These are phyloP conservation scores for Aphelenchoides fujianensis DNA, from an alignment of 1,140 invertebrate species.

Conservation along the genomic window DNA sequence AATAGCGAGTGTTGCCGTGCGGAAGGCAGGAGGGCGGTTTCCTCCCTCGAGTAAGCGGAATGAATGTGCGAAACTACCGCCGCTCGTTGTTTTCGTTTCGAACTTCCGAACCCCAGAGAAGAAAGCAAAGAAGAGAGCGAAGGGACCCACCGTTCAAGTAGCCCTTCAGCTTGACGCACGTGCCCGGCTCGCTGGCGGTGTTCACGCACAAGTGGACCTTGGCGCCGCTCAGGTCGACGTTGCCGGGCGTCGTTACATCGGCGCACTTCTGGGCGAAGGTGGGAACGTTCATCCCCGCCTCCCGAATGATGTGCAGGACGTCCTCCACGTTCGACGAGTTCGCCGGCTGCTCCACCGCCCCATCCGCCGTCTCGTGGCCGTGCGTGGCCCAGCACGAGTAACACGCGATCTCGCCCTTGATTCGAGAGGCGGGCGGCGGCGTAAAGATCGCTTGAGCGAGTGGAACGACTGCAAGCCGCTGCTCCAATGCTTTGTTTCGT, in stretches of 20 bases:
- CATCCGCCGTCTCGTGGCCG: neutral
- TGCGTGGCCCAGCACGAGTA: conserved; percentile 42
- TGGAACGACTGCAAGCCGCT: too few relatives aligned
- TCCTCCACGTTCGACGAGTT: conserved; percentile 30
- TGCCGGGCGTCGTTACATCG: conserved; percentile 30
- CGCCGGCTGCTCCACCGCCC: neutral
- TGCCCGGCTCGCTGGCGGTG: conserved; percentile 38
- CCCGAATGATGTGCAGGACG: conserved; percentile 13
- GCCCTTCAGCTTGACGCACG: conserved; percentile 49
- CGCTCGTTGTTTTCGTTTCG: neutral
- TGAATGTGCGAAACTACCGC: neutral
- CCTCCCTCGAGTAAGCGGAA: neutral
- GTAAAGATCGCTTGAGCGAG: too few relatives aligned
- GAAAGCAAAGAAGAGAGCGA: too few relatives aligned
- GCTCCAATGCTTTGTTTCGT: neutral
- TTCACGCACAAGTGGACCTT: conserved; percentile 40
- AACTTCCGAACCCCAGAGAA: too few relatives aligned
- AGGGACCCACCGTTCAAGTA: conserved; percentile 28
- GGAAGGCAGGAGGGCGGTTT: conserved; percentile 19
- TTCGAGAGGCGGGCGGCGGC: conserved; percentile 20
- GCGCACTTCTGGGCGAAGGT: conserved; percentile 30
- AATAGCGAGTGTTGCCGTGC: conserved; percentile 23
- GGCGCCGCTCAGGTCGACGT: conserved; percentile 42
- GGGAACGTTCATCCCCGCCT: conserved; percentile 42
- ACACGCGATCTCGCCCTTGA: conserved; percentile 45